Evolutionary conservation across 2,113 vertebrate species (phyloP).

Genomic region (Heterocephalus glaber): DNA sequence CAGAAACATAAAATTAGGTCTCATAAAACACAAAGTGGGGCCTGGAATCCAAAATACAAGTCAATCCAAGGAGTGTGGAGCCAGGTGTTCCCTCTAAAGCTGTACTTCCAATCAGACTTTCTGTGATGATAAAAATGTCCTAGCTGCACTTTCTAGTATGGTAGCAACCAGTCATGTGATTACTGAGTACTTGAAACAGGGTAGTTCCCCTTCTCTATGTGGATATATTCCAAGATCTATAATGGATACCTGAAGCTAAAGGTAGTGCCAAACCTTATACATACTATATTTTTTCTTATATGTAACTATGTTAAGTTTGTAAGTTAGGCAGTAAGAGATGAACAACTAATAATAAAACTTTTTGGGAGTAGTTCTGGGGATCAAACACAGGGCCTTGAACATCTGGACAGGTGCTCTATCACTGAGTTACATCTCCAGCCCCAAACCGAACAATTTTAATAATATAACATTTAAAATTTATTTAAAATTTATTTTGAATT

Average conservation of each 20-base stretch:
- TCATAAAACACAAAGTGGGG: slow-evolving; percentile 31
- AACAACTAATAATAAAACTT: not conserved
- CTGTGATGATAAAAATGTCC: not conserved
- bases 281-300: not conserved
- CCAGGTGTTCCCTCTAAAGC: slow-evolving; percentile 5
- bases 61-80: not conserved
- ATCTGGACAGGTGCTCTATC: not conserved
- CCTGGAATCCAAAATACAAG: not conserved
- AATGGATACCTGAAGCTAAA: not conserved
- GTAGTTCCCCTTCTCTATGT: not conserved
- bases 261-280: not conserved
- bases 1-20: slow-evolving; percentile 46
- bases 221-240: not conserved
- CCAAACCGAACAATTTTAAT: not conserved
- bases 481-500: not conserved
- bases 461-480: not conserved
- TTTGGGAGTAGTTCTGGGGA: not conserved
- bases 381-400: not conserved
- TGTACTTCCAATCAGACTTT: not conserved
- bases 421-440: not conserved
- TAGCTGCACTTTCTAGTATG: not conserved
- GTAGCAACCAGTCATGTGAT: slow-evolving; percentile 29
- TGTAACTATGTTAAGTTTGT: not conserved
- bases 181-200: not conserved
- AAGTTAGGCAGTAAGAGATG: not conserved